A percentile compares a stretch with the other conserved stretches of the same genome.
Conservation (phyloP, 2,888 invertebrate genomes). For the Gastracanthus pulcherrimus region DNA sequence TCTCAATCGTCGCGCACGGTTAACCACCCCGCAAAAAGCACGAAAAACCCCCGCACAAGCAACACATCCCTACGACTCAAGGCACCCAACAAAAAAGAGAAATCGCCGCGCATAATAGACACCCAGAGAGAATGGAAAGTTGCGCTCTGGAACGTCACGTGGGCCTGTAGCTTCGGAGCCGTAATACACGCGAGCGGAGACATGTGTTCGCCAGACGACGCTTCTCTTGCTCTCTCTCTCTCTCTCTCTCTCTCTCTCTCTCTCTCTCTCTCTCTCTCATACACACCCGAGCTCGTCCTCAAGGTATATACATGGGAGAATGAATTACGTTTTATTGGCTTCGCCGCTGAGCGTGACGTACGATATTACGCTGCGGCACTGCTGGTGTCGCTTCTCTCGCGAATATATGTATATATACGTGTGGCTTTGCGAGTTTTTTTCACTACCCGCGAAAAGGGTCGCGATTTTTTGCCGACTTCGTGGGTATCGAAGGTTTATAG, state of each 20-base stretch:
- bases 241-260: background rate
- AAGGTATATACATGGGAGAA: slow-evolving; percentile 33
- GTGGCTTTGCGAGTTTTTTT: background rate
- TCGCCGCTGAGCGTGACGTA: background rate
- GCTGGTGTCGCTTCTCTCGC: background rate
- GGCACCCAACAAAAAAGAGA: background rate
- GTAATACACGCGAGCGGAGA: slow-evolving; percentile 59
- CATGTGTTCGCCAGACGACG: slow-evolving; percentile 73
- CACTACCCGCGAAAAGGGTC: too few relatives aligned
- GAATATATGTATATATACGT: background rate
- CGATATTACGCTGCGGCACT: background rate
- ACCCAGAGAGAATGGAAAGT: background rate
- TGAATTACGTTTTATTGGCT: slow-evolving; percentile 27
- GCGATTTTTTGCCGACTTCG: too few relatives aligned
- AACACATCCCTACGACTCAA: too few relatives aligned
- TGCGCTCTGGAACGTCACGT: slow-evolving; percentile 61
- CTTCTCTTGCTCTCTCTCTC: slow-evolving; percentile 26
- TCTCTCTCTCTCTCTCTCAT: background rate
- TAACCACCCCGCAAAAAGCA: too few relatives aligned
- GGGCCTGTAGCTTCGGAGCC: slow-evolving; percentile 64
- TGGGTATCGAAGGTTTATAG: background rate
- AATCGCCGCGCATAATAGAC: background rate
- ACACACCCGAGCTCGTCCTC: background rate
- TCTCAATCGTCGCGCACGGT: too few relatives aligned
- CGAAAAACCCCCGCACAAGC: too few relatives aligned